Evolutionary conservation across 2,888 invertebrate species (phyloP), one percentile per base, ranked within the genome.

Genomic region (Furcula furcula): DNA sequence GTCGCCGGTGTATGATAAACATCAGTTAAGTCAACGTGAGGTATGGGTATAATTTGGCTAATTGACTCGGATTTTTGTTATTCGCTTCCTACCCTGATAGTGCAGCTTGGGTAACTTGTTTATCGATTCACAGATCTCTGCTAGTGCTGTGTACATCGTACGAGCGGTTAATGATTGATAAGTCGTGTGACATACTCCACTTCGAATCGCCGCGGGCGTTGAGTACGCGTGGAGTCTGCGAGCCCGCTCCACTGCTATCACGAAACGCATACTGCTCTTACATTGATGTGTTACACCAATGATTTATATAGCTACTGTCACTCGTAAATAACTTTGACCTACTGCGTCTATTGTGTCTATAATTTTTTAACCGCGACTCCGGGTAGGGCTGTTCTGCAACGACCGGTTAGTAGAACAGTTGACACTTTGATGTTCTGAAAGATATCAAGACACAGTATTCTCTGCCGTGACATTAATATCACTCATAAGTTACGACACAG

Each of bases 161-260:
- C 57, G 50, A 58, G 51, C 52, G 31, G 48, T 54, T 28, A 63
- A 58, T 77, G 77, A 84, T 81, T 76, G 80, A 76, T 75, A 75
- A 72, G 65, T 69, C 55, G 64, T 65, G 63, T 81, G 84, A 71
- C 84, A 82, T 72, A 81, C 79, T 83, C 80, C 43, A 82, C 76
- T 82, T 81, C 58, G 31, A 46, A 55, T 40, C 29, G 65, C 66
- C 58, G 47, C 63, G 40, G 57, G 60, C 56, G 34, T 34, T 41
- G 37, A 31, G 41, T 52, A 57, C 18, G 29, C 45, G 29, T 41
- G 39, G 44, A 23, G 46, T 41, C 38, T 40, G 49, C 45, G 48
- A 55, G 40, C 37, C 48, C 61, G 65, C 72, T 65, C 43, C 64
- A 49, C 48, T 45, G 50, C 51, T 49, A 67, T 70, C 75, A 77